Evolutionary conservation across 2,888 invertebrate species (phyloP).

Genomic region (Brenthis daphne): DNA sequence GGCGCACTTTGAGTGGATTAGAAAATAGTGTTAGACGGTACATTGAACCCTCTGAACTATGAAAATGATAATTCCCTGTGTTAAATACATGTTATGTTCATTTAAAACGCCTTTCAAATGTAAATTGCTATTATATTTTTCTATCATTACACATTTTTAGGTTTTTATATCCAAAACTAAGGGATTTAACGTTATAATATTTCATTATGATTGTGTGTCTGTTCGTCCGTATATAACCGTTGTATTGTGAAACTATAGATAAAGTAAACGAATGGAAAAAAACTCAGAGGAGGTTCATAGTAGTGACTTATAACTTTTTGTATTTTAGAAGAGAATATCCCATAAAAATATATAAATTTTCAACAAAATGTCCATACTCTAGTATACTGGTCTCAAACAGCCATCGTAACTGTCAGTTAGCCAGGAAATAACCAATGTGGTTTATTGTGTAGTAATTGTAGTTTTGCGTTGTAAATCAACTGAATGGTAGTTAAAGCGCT

Average conservation of each 20-base stretch:
- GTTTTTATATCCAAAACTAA: too few species aligned
- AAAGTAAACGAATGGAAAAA: too few species aligned
- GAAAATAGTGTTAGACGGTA: slow-evolving; percentile 22
- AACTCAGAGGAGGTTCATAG: too few species aligned
- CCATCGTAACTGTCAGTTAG: neutral
- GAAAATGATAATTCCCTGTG: slow-evolving; percentile 11
- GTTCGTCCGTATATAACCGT: too few species aligned
- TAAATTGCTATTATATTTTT: neutral
- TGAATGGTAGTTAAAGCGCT: slow-evolving; percentile 7
- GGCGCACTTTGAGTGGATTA: slow-evolving; percentile 29
- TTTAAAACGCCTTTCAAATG: neutral
- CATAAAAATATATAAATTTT: neutral
- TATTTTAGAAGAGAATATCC: too few species aligned
- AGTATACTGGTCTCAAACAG: neutral
- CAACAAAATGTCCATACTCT: neutral
- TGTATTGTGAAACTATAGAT: too few species aligned
- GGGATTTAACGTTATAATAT: too few species aligned
- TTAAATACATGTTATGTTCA: slow-evolving; percentile 4
- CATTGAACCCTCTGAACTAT: slow-evolving; percentile 20
- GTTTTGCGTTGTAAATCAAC: slow-evolving; percentile 12
- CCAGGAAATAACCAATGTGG: slow-evolving; percentile 7
- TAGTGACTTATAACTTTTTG: too few species aligned
- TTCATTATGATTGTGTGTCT: too few species aligned
- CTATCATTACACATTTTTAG: neutral
- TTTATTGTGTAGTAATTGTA: neutral